These are phyloP conservation scores for Oceanodroma leucorhoa DNA, from an alignment of 2,797 vertebrate genomes.

Conservation along the genomic window DNA sequence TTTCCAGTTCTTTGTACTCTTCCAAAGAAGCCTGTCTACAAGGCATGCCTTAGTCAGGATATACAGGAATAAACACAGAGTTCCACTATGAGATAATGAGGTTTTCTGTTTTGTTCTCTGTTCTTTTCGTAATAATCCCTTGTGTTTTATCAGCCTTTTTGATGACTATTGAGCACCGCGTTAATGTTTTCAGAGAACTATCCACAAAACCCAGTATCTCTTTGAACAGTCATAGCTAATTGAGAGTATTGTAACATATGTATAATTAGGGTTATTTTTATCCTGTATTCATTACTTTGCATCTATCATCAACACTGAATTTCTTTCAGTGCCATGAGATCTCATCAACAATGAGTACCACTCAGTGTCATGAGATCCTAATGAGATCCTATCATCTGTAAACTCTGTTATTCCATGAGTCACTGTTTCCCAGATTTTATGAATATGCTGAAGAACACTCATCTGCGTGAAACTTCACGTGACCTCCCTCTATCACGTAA, in stretches of 20 bases:
- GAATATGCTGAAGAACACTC: neutral
- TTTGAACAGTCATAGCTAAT: slow-evolving; percentile 30
- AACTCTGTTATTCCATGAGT: slow-evolving; percentile 45
- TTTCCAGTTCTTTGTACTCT: neutral
- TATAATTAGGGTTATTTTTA: slow-evolving; percentile 44
- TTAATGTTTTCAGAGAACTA: slow-evolving; percentile 40
- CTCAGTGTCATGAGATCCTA: slow-evolving; percentile 46
- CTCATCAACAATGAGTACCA: slow-evolving; percentile 10
- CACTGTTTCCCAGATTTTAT: slow-evolving; percentile 41
- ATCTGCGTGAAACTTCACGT: neutral
- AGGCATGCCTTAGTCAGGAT: neutral
- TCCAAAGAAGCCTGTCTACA: neutral
- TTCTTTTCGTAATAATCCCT: neutral
- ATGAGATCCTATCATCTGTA: neutral
- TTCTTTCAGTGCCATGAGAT: slow-evolving; percentile 24
- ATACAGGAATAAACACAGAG: neutral
- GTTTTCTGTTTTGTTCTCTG: slow-evolving; percentile 5
- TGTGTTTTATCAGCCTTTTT: neutral
- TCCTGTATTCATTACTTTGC: neutral
- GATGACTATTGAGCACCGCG: neutral
- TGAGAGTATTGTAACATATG: neutral
- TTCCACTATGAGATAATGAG: neutral
- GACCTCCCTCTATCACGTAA: neutral
- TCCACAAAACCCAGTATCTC: neutral
- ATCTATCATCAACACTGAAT: slow-evolving; percentile 27